Evolutionary conservation across 2,888 invertebrate genomes (phyloP), one percentile per base, ranked within the genome.

Genomic region (Tiliacea aurago): DNA sequence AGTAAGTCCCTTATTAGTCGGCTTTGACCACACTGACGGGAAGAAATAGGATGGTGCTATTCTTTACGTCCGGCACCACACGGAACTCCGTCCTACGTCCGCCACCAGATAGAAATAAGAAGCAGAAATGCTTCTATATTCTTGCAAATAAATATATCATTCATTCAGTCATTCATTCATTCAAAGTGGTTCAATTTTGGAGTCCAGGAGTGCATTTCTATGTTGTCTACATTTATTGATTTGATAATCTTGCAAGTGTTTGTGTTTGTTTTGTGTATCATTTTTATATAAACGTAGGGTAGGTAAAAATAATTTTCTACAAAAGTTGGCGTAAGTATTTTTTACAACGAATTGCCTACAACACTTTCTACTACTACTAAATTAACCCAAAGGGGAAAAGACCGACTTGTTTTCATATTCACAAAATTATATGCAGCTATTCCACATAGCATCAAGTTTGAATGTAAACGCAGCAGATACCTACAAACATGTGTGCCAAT

Each of bases 381-480:
- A 33, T 33, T 5, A 33, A 37, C 10, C n/a, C n/a, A 1, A 33
- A 47, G 5, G 1, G 6, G 10, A 0, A 65, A 56, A 20, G 1
- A 33, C 15, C 1, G 11, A 67, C 3, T 18, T 13, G 6, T 53
- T 53, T n/a, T 13, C 11, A 13, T 23, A 23, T 23, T 53, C 33
- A 9, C 15, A 45, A 2, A 18, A 15, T n/a, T 18, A 6, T 2
- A 68, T 28, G 4, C 18, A 41, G 28, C 28, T 51, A 20, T 47
- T 45, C 23, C 10, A 55, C 18, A 20, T 1, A 23, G 55, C 47
- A 43, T 41, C 78, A 70, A 78, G 70, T 70, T n/a, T 53, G 45
- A 78, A 70, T 47, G 1, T 15, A 53, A 59, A 18, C 23, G 45
- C 41, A 33, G n/a, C 28, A 51, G 51, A 33, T 37, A 37, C 37